phyloP scores from a whole-genome alignment of 2,113 vertebrate species.

The Pollimyrus isidori region DNA sequence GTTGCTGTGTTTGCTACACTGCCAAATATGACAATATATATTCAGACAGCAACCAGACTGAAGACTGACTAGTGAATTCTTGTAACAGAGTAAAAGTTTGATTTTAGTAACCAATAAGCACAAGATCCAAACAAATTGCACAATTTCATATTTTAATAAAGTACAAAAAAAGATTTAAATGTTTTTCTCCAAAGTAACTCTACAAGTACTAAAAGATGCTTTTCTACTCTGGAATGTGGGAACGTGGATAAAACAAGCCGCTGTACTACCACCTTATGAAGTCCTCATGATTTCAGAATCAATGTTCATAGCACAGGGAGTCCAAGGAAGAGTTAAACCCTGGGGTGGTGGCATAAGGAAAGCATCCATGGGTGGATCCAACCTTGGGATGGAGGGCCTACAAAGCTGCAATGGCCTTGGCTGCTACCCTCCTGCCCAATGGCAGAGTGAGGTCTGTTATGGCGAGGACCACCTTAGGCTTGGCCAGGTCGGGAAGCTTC shows the following conservation, averaged over 20 bases:
- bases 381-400: slow-evolving; percentile 34
- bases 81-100: not conserved
- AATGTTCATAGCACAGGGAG: slow-evolving; percentile 17
- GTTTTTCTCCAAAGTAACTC: not conserved
- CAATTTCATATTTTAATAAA: not conserved
- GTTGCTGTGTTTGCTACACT: not conserved
- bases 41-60: not conserved
- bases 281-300: not conserved
- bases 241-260: not conserved
- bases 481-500: slow-evolving; percentile 87
- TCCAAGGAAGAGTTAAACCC: not conserved
- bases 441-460: slow-evolving; percentile 91
- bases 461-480: slow-evolving; percentile 83
- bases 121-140: not conserved
- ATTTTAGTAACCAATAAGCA: not conserved
- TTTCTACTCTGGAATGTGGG: not conserved
- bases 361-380: not conserved
- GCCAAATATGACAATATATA: not conserved
- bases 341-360: not conserved
- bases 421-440: slow-evolving; percentile 85
- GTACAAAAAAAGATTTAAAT: not conserved
- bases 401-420: slow-evolving; percentile 86
- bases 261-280: not conserved
- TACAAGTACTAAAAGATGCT: not conserved
- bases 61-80: not conserved